Evolutionary conservation across 2,113 vertebrate genomes (phyloP).

Genomic region (Hipposideros armiger): DNA sequence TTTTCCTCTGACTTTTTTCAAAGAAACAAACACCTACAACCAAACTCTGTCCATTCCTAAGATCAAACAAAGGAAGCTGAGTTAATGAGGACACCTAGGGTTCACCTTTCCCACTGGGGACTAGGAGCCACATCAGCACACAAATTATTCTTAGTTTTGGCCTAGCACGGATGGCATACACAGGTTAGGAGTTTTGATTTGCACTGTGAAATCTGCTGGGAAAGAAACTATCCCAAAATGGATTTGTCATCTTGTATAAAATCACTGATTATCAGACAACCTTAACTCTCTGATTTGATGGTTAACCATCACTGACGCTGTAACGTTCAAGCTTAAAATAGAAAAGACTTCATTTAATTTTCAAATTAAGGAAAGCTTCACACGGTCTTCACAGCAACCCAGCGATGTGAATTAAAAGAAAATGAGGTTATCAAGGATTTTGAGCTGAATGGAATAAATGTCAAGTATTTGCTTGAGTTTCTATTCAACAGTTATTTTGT

Average conservation of each 20-base stretch:
- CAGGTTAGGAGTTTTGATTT: background rate
- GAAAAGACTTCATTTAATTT: constrained; percentile 69
- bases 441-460: background rate
- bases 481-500: background rate
- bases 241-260: constrained; percentile 43
- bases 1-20: background rate
- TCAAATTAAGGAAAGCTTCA: constrained; percentile 40
- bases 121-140: background rate
- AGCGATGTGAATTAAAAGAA: background rate
- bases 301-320: constrained; percentile 46
- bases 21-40: background rate
- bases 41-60: background rate
- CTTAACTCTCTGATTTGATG: constrained; percentile 49
- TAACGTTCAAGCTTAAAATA: constrained; percentile 44
- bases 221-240: background rate
- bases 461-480: constrained; percentile 51
- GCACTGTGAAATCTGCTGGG: background rate
- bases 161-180: background rate
- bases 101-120: background rate
- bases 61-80: background rate
- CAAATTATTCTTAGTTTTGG: background rate
- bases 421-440: constrained; percentile 41
- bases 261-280: constrained; percentile 43
- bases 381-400: background rate
- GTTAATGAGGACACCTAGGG: background rate